Base-by-base conservation (phyloP, 2,888 invertebrate genomes). In the Amphimallon solstitiale region DNA sequence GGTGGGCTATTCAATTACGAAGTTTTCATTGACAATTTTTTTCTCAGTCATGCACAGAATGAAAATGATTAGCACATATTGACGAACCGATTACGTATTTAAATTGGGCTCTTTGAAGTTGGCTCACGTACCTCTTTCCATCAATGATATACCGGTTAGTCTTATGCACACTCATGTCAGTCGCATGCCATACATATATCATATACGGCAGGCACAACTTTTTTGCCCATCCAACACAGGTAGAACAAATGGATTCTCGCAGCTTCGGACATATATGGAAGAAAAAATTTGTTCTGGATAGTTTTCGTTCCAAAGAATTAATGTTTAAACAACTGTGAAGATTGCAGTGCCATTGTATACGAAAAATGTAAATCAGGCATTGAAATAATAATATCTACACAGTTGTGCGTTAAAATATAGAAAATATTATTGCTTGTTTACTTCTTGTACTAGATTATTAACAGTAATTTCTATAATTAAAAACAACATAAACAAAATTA, bases 151-250 rank as follows among this genome's bases (percentile, higher is more conserved):
- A 59, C 43, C 56, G 43, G 56, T 43, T 59, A 43, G 45, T 59
- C 29, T 43, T 10, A 59, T 45, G 23, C 40, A 17, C 62, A 40
- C 21, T 49, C 40, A 49, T 49, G 49, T 62, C 62, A 48, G 40
- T 40, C 49, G 62, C 62, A 62, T 62, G 62, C 62, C 37, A 51
- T 37, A 49, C 49, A 49, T 48, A 23, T 49, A 23, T 62, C 49
- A 62, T 49, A 62, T 62, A 62, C 62, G 62, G 62, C 46, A 62
- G 49, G 15, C 49, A 10, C 49, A 45, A 43, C 29, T 62, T 62
- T 62, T 62, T 62, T 52, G 29, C 10, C 40, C 10, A 15, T 29
- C 23, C 56, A 43, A 45, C 17, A 43, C 4, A 34, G 51, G 49
- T 62, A 40, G 23, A 49, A 62, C 62, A 62, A 62, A 62, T 49